Evolutionary conservation across 1,140 invertebrate species (phyloP).

Genomic region (Trichonephila inaurata): DNA sequence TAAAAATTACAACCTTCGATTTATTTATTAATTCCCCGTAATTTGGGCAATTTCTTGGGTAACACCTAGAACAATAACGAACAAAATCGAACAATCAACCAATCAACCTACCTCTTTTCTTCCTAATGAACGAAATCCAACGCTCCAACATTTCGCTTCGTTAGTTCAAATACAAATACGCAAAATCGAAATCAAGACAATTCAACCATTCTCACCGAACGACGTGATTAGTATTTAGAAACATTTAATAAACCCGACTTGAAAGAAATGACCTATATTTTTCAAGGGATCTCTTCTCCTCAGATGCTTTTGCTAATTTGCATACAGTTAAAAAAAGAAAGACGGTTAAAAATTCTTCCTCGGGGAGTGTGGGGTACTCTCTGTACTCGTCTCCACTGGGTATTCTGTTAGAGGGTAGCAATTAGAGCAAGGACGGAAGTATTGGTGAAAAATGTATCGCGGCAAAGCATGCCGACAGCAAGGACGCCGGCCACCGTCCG

Average conservation of each 20-base stretch:
- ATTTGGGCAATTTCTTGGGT: background rate
- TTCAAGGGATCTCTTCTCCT: background rate
- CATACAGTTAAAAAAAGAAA: background rate
- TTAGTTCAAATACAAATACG: background rate
- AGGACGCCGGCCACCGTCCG: background rate
- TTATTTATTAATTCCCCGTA: no score
- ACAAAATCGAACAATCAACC: background rate
- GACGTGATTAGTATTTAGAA: background rate
- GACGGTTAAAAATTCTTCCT: background rate
- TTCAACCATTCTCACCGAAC: background rate
- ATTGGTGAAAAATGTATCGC: background rate
- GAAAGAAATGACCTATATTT: background rate
- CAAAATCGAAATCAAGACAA: background rate
- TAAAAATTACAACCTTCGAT: no score
- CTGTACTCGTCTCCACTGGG: constrained; percentile 44
- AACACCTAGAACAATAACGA: background rate
- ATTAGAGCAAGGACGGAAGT: constrained; percentile 44
- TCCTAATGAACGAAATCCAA: background rate
- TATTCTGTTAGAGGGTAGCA: background rate
- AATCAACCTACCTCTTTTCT: background rate
- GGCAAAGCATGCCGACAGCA: constrained; percentile 18
- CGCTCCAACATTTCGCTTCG: constrained; percentile 2
- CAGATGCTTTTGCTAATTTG: constrained; percentile 4
- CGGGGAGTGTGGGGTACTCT: background rate
- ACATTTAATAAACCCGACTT: background rate